Base-by-base conservation (phyloP, 2,888 invertebrate species). In the Heliconius erato region DNA sequence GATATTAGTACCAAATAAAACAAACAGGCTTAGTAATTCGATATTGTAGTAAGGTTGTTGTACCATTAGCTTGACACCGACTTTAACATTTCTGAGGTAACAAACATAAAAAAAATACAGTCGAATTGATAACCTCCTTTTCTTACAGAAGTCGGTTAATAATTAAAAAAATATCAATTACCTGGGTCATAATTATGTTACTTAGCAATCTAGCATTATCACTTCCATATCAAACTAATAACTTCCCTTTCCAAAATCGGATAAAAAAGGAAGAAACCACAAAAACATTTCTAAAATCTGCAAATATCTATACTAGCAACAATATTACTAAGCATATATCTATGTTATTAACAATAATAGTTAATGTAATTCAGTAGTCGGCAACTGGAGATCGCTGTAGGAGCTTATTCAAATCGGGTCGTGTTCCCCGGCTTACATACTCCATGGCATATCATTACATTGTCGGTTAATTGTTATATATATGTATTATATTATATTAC, bases 321-420 rank as follows among this genome's bases (percentile, higher is more conserved):
- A 28, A 67, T 28, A 59, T 23, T 11, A n/a, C 7, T 9, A 28
- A 28, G 12, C 28, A 28, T 65, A 63, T n/a, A n/a, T 2, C 16
- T 72, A 72, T 44, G 40, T 71, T 68, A 54, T 16, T 28, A 77
- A 77, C 76, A 81, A 65, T 81, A 77, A 59, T 74, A 77, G 76
- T 59, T 72, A 84, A 80, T 82, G 76, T 28, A 68, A 83, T 82
- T 79, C 83, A 69, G 78, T 67, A 35, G 32, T 67, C 79, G 79
- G 80, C 83, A 84, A 79, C 82, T 72, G 79, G 76, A 79, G 80
- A 68, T 79, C 63, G 79, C 40, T 69, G 72, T 59, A 63, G 69
- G 68, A 85, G 90, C 88, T 91, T 91, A 90, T 89, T 90, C 88
- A 89, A 91, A 90, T 90, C 88, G 82, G 71, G 78, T 28, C 81